Percentiles rank a stretch among this genome's conserved stretches.
phyloP scores from a whole-genome alignment of 2,888 invertebrate species.

The Agrochola lota region DNA sequence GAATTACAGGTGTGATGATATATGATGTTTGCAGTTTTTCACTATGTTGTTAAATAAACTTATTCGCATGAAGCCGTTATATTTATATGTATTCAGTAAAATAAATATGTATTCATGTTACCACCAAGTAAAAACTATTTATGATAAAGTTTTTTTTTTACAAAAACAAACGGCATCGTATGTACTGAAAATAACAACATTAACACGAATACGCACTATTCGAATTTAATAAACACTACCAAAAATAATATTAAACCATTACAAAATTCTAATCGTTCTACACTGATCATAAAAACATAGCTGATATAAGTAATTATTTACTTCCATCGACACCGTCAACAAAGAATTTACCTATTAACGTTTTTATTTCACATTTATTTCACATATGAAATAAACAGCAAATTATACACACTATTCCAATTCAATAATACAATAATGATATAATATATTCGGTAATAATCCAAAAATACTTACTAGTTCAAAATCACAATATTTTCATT shows the following conservation, averaged over 20 bases:
- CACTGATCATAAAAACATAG: too few species aligned
- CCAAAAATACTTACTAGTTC: constrained; percentile 14
- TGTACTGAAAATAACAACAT: not conserved
- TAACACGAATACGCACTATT: not conserved
- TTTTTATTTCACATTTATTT: too few species aligned
- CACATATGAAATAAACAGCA: not conserved
- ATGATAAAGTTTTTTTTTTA: not conserved
- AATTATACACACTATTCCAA: not conserved
- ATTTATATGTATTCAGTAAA: not conserved
- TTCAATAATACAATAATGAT: not conserved
- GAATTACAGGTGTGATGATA: not conserved
- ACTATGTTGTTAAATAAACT: not conserved
- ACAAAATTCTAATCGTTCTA: too few species aligned
- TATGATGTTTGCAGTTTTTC: not conserved
- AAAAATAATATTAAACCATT: not conserved
- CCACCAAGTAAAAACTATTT: not conserved
- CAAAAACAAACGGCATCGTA: not conserved
- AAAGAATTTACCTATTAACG: not conserved
- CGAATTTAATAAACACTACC: not conserved
- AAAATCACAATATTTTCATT: not conserved
- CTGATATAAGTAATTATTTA: not conserved
- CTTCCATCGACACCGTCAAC: not conserved
- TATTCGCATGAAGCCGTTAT: not conserved
- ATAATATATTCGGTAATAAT: too few species aligned
- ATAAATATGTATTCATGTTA: not conserved